Conservation (phyloP, 2,797 vertebrate species). For the Potorous gilbertii region DNA sequence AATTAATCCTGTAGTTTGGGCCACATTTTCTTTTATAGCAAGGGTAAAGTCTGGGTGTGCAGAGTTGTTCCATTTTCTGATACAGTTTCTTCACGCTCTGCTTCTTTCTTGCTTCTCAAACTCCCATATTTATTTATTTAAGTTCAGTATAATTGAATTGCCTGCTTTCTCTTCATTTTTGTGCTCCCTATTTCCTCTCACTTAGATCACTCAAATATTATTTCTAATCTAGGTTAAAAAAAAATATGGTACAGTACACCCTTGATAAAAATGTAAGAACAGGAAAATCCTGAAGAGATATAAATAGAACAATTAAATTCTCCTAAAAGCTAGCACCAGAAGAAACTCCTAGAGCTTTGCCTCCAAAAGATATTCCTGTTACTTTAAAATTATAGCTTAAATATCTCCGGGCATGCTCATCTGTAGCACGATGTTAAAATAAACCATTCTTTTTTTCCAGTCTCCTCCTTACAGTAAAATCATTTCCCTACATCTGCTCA, state of each 20-base stretch:
- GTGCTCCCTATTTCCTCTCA: background rate
- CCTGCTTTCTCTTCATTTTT: background rate
- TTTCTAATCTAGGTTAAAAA: background rate
- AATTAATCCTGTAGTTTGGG: background rate
- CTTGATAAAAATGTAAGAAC: background rate
- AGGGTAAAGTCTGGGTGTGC: background rate
- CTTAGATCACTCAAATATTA: background rate
- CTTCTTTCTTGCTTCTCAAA: background rate
- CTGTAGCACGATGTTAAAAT: background rate
- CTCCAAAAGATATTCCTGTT: background rate
- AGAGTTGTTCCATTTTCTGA: background rate
- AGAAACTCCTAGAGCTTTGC: background rate
- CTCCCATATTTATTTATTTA: background rate
- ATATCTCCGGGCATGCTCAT: background rate
- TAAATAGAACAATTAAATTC: background rate
- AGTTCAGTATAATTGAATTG: background rate
- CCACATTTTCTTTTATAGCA: background rate
- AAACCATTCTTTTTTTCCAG: background rate
- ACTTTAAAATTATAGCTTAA: background rate
- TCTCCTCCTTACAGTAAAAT: background rate
- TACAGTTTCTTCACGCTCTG: background rate
- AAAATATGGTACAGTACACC: background rate
- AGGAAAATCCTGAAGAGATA: background rate
- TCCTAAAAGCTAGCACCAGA: background rate
- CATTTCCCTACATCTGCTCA: background rate